These are phyloP conservation scores for Mus minutoides DNA, from an alignment of 2,797 vertebrate species.

Conservation along the genomic window DNA sequence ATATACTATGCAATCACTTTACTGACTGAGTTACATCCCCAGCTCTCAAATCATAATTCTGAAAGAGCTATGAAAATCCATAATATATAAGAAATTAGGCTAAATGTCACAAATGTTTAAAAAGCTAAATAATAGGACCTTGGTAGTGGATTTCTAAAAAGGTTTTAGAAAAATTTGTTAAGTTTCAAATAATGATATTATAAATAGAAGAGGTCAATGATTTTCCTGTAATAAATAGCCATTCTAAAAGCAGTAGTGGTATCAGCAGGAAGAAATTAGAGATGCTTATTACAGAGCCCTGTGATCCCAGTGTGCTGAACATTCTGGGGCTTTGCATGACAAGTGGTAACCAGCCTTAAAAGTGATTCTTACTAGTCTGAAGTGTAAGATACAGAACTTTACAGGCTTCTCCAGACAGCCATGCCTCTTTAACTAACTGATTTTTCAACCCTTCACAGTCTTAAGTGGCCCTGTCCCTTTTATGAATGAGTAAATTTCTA, in stretches of 20 bases:
- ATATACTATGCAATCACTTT: background rate
- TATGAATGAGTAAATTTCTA: slow-evolving; percentile 61
- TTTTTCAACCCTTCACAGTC: slow-evolving; percentile 18
- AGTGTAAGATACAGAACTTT: slow-evolving; percentile 32
- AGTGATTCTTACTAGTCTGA: slow-evolving; percentile 11
- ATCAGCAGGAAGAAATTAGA: slow-evolving; percentile 10
- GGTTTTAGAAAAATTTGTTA: slow-evolving; percentile 34
- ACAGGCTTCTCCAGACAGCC: background rate
- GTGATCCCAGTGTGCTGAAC: background rate
- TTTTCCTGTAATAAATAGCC: slow-evolving; percentile 19
- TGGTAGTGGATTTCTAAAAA: background rate
- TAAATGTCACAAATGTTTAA: slow-evolving; percentile 36
- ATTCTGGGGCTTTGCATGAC: background rate
- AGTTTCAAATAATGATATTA: slow-evolving; percentile 12
- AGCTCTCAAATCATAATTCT: slow-evolving; percentile 9
- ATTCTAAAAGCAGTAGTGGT: slow-evolving; percentile 27
- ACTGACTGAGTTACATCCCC: background rate
- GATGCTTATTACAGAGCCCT: background rate
- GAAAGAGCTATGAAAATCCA: slow-evolving; percentile 19
- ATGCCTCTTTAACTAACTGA: background rate
- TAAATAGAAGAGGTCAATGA: background rate
- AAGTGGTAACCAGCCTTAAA: background rate
- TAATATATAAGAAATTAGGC: slow-evolving; percentile 7
- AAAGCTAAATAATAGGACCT: slow-evolving; percentile 18
- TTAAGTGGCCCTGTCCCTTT: background rate